Percentiles rank a stretch among this genome's conserved stretches.
Conservation (phyloP, 2,888 invertebrate genomes). For the Luffia ferchaultella region DNA sequence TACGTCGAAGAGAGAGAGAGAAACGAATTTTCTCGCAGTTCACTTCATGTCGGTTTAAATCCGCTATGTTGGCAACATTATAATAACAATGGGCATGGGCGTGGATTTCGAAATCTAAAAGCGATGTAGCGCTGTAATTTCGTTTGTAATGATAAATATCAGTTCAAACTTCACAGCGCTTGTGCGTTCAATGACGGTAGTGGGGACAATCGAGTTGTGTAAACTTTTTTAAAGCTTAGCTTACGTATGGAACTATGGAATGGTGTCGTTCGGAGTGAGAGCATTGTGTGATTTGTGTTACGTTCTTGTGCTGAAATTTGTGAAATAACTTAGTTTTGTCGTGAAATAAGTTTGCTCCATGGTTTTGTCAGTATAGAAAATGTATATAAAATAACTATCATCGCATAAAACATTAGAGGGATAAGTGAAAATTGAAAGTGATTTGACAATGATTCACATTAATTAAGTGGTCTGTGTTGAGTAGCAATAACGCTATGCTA, state of each 20-base stretch:
- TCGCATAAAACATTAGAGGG: too few species aligned
- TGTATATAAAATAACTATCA: too few species aligned
- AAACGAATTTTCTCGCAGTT: not conserved
- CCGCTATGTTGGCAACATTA: conserved; percentile 60
- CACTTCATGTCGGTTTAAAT: not conserved
- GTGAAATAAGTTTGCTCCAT: not conserved
- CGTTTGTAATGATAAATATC: conserved; percentile 6
- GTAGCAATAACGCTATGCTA: conserved; percentile 49
- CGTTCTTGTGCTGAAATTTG: conserved; percentile 12
- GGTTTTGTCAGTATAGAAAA: not conserved
- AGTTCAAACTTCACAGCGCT: conserved; percentile 15
- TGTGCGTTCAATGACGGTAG: conserved; percentile 21
- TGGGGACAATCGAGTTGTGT: conserved; percentile 37
- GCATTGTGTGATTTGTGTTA: conserved; percentile 14
- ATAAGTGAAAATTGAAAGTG: not conserved
- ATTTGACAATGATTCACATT: conserved; percentile 41
- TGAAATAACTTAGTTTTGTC: not conserved
- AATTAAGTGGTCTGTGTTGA: conserved; percentile 60
- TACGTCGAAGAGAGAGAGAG: not conserved
- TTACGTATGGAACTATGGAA: too few species aligned
- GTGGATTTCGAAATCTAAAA: conserved; percentile 20
- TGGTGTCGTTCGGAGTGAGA: conserved; percentile 29
- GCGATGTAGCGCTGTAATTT: conserved; percentile 21
- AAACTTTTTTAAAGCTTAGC: conserved; percentile 50
- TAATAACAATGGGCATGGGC: conserved; percentile 61